Evolutionary conservation across 1,140 invertebrate species (phyloP).

Genomic region (Bombus vancouverensis): DNA sequence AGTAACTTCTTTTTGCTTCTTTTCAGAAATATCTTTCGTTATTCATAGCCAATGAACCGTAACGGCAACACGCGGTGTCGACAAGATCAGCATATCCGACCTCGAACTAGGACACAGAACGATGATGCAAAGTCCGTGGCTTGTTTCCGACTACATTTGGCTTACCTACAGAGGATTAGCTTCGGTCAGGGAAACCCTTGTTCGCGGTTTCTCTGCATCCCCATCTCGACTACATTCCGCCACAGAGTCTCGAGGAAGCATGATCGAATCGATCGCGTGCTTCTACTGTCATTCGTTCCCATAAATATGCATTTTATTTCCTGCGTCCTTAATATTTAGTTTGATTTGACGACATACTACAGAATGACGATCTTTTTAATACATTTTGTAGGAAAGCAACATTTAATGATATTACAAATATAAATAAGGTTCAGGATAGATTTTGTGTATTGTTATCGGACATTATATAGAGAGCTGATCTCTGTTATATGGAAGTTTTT

Average conservation of each 20-base stretch:
- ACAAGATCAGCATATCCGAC: conserved; percentile 42
- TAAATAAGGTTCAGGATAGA: background rate
- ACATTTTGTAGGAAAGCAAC: no score
- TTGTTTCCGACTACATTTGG: conserved; percentile 61
- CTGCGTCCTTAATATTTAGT: background rate
- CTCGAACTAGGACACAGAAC: conserved; percentile 41
- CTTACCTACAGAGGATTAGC: conserved; percentile 58
- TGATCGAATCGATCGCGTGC: conserved; percentile 32
- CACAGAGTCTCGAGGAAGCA: conserved; percentile 21
- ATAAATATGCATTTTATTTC: background rate
- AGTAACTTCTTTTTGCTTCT: no score
- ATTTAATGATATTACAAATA: background rate
- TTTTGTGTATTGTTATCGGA: background rate
- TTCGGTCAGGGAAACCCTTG: conserved; percentile 57
- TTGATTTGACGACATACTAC: background rate
- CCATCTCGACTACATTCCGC: conserved; percentile 36
- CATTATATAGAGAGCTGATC: background rate
- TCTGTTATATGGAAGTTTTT: background rate
- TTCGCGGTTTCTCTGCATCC: conserved; percentile 49
- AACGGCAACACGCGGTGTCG: conserved; percentile 2
- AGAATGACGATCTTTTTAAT: background rate
- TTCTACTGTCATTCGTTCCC: background rate
- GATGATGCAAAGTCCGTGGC: conserved; percentile 56
- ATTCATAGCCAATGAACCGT: conserved; percentile 9
- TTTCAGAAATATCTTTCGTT: background rate